Evolutionary conservation across 2,888 invertebrate genomes (phyloP), one percentile per base, ranked within the genome.

Genomic region (Plebejus argus): DNA sequence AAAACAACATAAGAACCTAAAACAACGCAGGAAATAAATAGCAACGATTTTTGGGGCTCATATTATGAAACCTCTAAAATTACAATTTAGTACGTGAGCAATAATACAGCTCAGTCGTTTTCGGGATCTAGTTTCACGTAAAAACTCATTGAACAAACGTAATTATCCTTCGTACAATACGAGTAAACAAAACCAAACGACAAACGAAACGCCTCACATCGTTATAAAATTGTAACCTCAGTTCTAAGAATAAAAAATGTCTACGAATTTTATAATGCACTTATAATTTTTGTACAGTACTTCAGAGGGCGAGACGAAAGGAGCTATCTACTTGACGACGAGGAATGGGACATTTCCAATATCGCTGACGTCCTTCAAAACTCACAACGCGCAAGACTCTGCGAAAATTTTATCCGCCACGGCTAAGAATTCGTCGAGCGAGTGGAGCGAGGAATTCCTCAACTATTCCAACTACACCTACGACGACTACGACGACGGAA

Each of bases 281-380:
- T 53, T 76, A 82, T 83, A 85, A 81, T 86, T 80, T 85, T 83
- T 84, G 80, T 82, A 81, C 87, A 90, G 89, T 83, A 84, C 85
- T 83, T 85, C 86, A 80, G 85, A 85, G 82, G 88, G 84, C 81
- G 88, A 90, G 83, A 89, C 88, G 80, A 93, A 93, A 88, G 94
- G 94, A 87, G 91, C 92, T 82, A 89, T 93, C 86, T 93, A 92
- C 89, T 91, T 93, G 90, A 92, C 94, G 84, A 92, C 91, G 85
- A 90, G 92, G 89, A 93, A 94, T 89, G 92, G 90, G 89, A 93
- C 94, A 83, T 93, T 91, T 89, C 93, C 93, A 91, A 93, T 93
- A 91, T 87, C 88, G 87, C 88, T 93, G 89, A 89, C 92, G 84
- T 89, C 91, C 84, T 83, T 87, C 84, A 87, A 86, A 83, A 84